Base-by-base conservation (phyloP, 2,888 invertebrate genomes). In the Petrolisthes cinctipes region DNA sequence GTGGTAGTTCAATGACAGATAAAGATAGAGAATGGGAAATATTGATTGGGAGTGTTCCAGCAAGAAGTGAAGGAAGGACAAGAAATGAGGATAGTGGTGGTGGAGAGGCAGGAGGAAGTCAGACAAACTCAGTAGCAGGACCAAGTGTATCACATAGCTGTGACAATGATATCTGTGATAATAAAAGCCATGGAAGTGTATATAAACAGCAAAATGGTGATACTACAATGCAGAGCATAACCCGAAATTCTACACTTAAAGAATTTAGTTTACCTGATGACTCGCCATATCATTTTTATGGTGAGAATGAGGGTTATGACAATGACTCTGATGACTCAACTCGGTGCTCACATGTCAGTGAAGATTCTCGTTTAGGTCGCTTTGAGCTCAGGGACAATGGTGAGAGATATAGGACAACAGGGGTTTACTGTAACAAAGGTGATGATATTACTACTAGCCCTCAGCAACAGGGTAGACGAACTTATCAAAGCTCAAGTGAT, bases 11-110 rank as follows among this genome's bases (percentile, higher is more conserved):
- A 71, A 81, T 83, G 61, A 84, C 75, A 7, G 87, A 87, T 73
- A 86, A 81, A 82, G 90, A 90, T 76, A 89, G 90, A 78, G 90
- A 90, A 73, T 90, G 90, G 90, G 89, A 90, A 85, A 90, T 89
- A 79, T 83, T 90, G 23, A 90, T 90, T 37, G 86, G 90, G n/a
- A 90, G 75, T 86, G 85, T 89, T n/a, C 80, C 89, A 37, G 73
- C 84, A 68, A 81, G 68, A 57, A 86, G 71, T 68, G 78, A 83
- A 23, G 85, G 61, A 81, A 82, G 82, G 61, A 86, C 82, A 51
- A 86, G 82, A 82, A 83, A 76, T 81, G 82, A 86, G 17, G 85
- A 68, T 81, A 83, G 66, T 57, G 83, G 75, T 80, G 75, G 57
- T 71, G 83, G 57, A 57, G 85, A 80, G 14, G 61, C 71, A 76